phyloP scores from a whole-genome alignment of 2,888 invertebrate genomes.

The Linnaemya vulpina region DNA sequence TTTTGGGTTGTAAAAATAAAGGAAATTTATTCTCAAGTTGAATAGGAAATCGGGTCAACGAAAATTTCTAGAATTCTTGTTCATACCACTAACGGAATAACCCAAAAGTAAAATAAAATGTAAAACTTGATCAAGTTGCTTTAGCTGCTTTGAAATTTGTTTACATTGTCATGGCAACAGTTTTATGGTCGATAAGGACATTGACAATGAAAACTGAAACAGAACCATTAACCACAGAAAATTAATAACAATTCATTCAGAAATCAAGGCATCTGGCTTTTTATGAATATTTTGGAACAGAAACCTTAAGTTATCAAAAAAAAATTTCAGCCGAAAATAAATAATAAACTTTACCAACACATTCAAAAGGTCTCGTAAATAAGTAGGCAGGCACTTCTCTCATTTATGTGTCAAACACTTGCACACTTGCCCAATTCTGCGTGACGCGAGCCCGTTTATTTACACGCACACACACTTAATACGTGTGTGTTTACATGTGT shows the following conservation, averaged over 20 bases:
- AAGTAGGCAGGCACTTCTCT: not conserved
- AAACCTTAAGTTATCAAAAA: not conserved
- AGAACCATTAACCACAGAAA: slow-evolving; percentile 10
- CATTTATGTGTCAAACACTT: slow-evolving; percentile 15
- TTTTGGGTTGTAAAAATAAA: slow-evolving; percentile 28
- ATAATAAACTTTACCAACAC: slow-evolving; percentile 58
- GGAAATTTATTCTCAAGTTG: slow-evolving; percentile 54
- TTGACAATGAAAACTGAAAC: slow-evolving; percentile 15
- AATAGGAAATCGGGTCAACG: slow-evolving; percentile 68
- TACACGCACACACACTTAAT: not conserved
- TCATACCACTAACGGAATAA: not conserved
- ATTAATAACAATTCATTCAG: slow-evolving; percentile 47
- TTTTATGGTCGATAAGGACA: slow-evolving; percentile 37
- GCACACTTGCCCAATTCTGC: not conserved
- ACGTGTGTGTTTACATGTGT: not conserved
- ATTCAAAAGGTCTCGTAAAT: not conserved
- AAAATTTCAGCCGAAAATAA: slow-evolving; percentile 31
- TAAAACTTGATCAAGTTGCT: slow-evolving; percentile 40
- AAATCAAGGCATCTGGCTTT: slow-evolving; percentile 38
- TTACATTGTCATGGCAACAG: slow-evolving; percentile 58
- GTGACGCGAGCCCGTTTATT: not conserved
- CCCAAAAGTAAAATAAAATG: slow-evolving; percentile 31
- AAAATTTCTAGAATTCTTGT: slow-evolving; percentile 61
- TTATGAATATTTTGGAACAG: slow-evolving; percentile 15
- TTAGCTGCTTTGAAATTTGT: slow-evolving; percentile 50